These are phyloP conservation scores for Clupea harengus DNA, from an alignment of 2,113 vertebrate genomes.

Conservation along the genomic window DNA sequence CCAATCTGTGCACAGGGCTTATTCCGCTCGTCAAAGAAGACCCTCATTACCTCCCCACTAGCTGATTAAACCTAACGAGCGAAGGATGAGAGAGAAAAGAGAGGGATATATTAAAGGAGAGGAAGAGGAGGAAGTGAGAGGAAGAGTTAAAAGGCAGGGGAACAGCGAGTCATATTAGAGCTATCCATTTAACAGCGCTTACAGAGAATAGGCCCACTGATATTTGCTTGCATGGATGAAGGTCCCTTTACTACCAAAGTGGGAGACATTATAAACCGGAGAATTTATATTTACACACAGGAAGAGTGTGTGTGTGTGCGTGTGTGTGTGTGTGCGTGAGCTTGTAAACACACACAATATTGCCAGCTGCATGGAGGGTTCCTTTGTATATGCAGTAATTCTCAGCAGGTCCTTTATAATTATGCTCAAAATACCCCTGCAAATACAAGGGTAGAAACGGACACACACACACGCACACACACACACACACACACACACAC, in stretches of 20 bases:
- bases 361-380: background rate
- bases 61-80: background rate
- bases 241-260: slow-evolving; percentile 1
- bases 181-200: slow-evolving; percentile 28
- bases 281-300: slow-evolving; percentile 14
- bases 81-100: background rate
- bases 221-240: background rate
- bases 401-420: background rate
- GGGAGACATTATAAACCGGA: background rate
- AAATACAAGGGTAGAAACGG: background rate
- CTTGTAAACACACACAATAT: background rate
- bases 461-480: background rate
- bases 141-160: slow-evolving; percentile 16
- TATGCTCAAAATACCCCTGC: background rate
- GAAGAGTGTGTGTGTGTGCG: background rate
- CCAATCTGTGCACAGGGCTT: background rate
- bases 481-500: background rate
- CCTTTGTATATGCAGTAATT: background rate
- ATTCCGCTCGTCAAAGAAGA: background rate
- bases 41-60: background rate
- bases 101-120: background rate
- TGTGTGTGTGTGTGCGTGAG: slow-evolving; percentile 24
- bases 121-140: background rate
- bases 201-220: slow-evolving; percentile 14
- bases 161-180: slow-evolving; percentile 37